Conservation (phyloP, 2,888 invertebrate genomes). For the Barypeithes pellucidus region DNA sequence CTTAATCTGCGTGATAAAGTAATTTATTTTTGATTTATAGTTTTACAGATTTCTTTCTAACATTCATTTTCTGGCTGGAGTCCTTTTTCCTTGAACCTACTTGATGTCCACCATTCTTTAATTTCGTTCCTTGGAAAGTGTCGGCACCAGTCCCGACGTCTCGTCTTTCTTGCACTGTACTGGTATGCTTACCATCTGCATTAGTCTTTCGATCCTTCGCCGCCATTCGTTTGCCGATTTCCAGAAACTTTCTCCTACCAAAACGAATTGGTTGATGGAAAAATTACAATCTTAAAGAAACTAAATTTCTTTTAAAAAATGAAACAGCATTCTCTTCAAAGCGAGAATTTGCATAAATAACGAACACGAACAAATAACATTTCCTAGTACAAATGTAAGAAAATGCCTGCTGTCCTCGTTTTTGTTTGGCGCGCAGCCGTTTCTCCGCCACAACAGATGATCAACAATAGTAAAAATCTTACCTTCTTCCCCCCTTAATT, state of each 20-base stretch:
- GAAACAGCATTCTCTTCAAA: no score
- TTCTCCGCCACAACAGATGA: no score
- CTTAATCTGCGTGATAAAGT: no score
- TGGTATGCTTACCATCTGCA: neutral
- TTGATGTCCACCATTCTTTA: neutral
- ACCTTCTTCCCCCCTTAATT: conserved; percentile 68
- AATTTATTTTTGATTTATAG: neutral
- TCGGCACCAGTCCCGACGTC: neutral
- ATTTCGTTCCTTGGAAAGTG: neutral
- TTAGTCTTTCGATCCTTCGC: neutral
- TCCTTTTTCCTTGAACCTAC: conserved; percentile 11
- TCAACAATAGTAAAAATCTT: conserved; percentile 21
- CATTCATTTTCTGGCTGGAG: neutral
- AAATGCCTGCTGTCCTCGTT: no score
- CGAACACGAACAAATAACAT: no score
- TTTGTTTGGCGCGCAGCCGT: no score
- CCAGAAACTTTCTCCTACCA: conserved; percentile 31
- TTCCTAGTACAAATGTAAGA: no score
- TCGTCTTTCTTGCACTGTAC: neutral
- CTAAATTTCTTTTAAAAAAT: no score
- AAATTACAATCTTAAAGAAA: neutral
- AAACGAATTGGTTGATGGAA: no score
- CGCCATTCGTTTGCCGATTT: conserved; percentile 30
- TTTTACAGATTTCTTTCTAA: neutral
- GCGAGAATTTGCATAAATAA: no score